phyloP scores from a whole-genome alignment of 1,140 invertebrate genomes.

The Polypedilum vanderplanki region DNA sequence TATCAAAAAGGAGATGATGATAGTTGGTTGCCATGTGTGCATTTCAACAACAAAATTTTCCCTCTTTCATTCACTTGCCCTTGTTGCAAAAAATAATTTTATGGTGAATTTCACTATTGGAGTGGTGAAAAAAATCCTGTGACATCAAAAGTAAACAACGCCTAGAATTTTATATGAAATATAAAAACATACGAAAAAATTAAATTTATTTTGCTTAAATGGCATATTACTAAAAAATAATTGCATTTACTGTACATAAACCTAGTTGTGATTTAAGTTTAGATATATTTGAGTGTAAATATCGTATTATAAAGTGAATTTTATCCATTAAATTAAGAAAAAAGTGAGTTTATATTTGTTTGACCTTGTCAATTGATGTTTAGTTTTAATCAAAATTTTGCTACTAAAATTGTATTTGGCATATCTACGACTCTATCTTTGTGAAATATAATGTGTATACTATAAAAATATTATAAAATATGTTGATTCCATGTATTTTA shows the following conservation, averaged over 20 bases:
- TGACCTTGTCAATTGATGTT: neutral
- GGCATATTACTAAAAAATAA: slow-evolving; percentile 8
- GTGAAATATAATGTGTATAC: neutral
- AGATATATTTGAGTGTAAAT: slow-evolving; percentile 4
- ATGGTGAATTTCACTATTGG: no score
- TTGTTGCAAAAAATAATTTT: no score
- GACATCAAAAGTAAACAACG: no score
- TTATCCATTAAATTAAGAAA: neutral
- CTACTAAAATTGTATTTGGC: neutral
- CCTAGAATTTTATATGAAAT: no score
- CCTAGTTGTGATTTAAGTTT: slow-evolving; percentile 25
- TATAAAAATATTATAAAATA: neutral
- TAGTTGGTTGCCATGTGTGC: no score
- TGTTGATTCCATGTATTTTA: neutral
- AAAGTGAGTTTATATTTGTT: slow-evolving; percentile 25
- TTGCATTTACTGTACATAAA: slow-evolving; percentile 25
- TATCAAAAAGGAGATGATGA: no score
- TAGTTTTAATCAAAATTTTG: slow-evolving; percentile 13
- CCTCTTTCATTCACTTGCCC: no score
- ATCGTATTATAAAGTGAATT: neutral
- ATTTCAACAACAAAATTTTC: no score
- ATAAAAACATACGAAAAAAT: no score
- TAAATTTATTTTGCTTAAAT: no score
- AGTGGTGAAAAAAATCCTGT: no score
- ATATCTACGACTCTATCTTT: neutral